Evolutionary conservation across 2,797 vertebrate genomes (phyloP).

Genomic region (Phalloptychus januarius): DNA sequence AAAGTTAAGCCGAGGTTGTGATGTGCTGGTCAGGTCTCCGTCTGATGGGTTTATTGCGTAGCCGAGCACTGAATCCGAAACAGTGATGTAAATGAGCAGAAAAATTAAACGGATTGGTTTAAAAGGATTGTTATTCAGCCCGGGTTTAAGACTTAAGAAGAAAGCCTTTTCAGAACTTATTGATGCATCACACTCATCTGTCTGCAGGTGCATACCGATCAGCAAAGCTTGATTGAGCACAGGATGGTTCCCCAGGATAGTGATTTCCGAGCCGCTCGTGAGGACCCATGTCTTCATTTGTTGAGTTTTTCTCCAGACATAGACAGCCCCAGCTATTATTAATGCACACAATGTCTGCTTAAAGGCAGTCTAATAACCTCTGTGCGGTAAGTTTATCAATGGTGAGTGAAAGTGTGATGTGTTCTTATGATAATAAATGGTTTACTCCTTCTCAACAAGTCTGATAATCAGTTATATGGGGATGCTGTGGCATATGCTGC

Average conservation of each 20-base stretch:
- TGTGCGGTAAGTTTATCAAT: not conserved
- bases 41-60: not conserved
- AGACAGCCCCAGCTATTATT: not conserved
- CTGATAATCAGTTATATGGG: not conserved
- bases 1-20: not conserved
- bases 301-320: not conserved
- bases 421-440: not conserved
- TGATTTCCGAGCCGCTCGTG: not conserved
- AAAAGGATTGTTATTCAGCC: not conserved
- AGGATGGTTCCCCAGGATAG: not conserved
- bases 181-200: slow-evolving; percentile 43
- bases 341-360: not conserved
- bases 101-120: not conserved
- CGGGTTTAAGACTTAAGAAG: not conserved
- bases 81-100: not conserved
- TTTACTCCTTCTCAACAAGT: not conserved
- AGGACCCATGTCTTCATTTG: not conserved
- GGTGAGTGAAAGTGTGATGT: not conserved
- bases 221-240: not conserved
- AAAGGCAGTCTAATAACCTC: not conserved
- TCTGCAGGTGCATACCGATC: slow-evolving; percentile 68
- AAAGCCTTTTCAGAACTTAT: not conserved
- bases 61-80: not conserved
- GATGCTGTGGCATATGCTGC: not conserved
- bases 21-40: not conserved